A percentile compares a stretch with the other conserved stretches of the same genome.
phyloP scores from a whole-genome alignment of 2,797 vertebrate genomes.

The Gambelia wislizenii region DNA sequence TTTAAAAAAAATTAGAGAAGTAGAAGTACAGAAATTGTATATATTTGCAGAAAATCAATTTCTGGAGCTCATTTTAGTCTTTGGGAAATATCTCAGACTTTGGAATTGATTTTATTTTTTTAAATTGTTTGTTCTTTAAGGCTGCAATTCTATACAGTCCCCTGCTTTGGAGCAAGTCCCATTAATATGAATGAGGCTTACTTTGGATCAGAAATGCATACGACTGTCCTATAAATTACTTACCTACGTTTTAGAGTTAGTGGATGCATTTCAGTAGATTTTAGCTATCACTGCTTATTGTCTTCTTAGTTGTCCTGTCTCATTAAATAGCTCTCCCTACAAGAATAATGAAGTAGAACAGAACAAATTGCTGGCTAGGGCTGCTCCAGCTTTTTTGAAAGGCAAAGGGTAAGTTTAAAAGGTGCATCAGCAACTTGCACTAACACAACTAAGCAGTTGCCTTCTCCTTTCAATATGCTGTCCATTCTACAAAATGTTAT shows the following conservation, averaged over 20 bases:
- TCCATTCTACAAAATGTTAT: slow-evolving; percentile 39
- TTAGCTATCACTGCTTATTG: slow-evolving; percentile 64
- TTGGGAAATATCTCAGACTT: slow-evolving; percentile 13
- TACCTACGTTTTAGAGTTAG: background rate
- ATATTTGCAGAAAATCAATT: background rate
- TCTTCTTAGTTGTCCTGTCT: slow-evolving; percentile 82
- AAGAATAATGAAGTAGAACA: slow-evolving; percentile 88
- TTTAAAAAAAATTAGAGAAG: slow-evolving; percentile 23
- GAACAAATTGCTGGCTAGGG: slow-evolving; percentile 88
- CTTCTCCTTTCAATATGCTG: slow-evolving; percentile 53
- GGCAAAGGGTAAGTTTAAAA: slow-evolving; percentile 94
- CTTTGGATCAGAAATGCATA: background rate
- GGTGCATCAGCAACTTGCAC: slow-evolving; percentile 60
- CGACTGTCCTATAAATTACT: background rate
- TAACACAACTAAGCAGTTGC: slow-evolving; percentile 74
- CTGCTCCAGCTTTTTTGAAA: slow-evolving; percentile 93
- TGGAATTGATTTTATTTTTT: slow-evolving; percentile 31
- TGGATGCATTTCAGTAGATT: slow-evolving; percentile 58
- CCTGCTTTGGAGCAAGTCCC: background rate
- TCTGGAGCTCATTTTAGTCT: background rate
- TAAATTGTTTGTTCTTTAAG: slow-evolving; percentile 1
- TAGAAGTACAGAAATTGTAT: slow-evolving; percentile 1
- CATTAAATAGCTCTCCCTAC: slow-evolving; percentile 89
- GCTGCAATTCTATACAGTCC: background rate
- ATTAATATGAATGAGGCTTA: background rate